Conservation (phyloP, 2,113 vertebrate species). For the Laticauda colubrina region DNA sequence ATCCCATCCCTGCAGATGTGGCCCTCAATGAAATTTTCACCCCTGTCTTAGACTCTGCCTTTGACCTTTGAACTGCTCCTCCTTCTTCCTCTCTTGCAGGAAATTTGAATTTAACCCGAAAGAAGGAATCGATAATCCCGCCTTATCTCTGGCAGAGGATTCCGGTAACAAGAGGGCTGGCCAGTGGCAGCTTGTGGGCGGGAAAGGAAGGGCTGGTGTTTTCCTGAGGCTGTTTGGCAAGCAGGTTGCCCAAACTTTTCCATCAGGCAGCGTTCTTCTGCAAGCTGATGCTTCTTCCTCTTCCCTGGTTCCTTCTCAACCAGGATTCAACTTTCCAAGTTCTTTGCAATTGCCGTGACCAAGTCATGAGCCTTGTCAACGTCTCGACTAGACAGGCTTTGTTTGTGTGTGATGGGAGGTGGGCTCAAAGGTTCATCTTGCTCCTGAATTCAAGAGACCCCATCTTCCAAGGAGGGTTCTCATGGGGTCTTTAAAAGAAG, state of each 20-base stretch:
- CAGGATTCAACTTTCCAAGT: not conserved
- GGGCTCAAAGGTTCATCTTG: not conserved
- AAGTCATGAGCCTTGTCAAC: not conserved
- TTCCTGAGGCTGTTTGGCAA: not conserved
- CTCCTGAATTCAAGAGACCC: not conserved
- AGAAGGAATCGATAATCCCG: slow-evolving; percentile 92
- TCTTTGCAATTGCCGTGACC: not conserved
- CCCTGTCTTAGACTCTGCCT: not conserved
- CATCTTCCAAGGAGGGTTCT: not conserved
- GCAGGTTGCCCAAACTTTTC: too few relatives aligned
- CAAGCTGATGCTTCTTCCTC: not conserved
- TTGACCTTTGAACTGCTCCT: rapidly evolving
- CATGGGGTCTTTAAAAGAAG: not conserved
- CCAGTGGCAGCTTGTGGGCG: not conserved
- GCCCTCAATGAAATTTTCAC: too few relatives aligned
- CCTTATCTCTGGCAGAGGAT: slow-evolving; percentile 83
- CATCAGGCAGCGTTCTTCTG: not conserved
- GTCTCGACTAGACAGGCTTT: not conserved
- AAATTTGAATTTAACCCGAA: slow-evolving; percentile 90
- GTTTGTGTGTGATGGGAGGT: not conserved
- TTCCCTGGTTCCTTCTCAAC: not conserved
- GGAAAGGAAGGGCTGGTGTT: not conserved
- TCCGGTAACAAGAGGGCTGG: slow-evolving; percentile 66
- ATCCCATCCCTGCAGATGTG: too few relatives aligned
- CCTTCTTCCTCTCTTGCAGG: slow-evolving; percentile 66